These are phyloP conservation scores for Neodiprion lecontei DNA, from an alignment of 1,140 invertebrate species.

Conservation along the genomic window DNA sequence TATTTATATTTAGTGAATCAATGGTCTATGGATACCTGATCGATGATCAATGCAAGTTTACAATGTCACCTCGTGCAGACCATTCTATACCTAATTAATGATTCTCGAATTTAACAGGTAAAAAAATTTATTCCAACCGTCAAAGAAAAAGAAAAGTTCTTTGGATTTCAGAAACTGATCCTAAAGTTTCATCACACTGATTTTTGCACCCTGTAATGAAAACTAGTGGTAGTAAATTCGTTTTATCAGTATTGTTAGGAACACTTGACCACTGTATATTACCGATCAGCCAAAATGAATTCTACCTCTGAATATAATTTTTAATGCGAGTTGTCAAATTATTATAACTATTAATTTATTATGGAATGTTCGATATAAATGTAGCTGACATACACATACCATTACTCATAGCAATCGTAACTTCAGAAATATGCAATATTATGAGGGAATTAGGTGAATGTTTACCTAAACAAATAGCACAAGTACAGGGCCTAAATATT, in stretches of 20 bases:
- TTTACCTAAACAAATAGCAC: not conserved
- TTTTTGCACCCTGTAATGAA: slow-evolving; percentile 29
- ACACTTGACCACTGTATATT: slow-evolving; percentile 10
- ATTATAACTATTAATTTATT: slow-evolving; percentile 13
- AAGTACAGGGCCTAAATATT: slow-evolving; percentile 5
- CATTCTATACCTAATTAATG: not conserved
- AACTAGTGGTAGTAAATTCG: slow-evolving; percentile 23
- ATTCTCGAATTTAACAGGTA: not conserved
- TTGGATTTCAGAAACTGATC: slow-evolving; percentile 21
- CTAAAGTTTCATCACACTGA: slow-evolving; percentile 23
- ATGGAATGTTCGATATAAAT: slow-evolving; percentile 17
- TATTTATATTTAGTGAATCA: too few species aligned
- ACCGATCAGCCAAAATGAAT: not conserved
- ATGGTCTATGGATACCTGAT: too few species aligned
- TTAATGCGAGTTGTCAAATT: not conserved
- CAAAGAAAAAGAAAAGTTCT: not conserved
- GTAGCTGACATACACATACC: not conserved
- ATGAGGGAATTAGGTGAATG: not conserved
- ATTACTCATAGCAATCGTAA: not conserved
- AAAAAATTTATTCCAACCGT: not conserved
- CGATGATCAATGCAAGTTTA: not conserved
- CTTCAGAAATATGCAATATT: not conserved
- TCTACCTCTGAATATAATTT: not conserved
- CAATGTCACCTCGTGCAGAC: not conserved
- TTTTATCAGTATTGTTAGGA: slow-evolving; percentile 12